These are phyloP conservation scores for Zaprionus ornatus DNA, from an alignment of 1,140 invertebrate genomes.

Conservation along the genomic window DNA sequence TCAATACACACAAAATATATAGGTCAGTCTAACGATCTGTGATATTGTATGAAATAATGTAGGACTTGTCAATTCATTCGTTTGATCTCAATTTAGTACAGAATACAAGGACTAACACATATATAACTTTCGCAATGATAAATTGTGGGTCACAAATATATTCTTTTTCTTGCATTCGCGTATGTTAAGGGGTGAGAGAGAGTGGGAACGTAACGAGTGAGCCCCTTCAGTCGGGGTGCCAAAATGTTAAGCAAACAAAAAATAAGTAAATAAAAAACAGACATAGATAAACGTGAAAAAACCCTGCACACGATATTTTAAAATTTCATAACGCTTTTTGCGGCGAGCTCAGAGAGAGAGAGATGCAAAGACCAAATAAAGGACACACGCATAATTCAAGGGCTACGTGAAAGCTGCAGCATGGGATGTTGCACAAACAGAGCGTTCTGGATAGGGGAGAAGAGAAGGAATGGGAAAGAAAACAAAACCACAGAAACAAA, in stretches of 20 bases:
- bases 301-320: slow-evolving; percentile 49
- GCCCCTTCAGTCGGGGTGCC: not conserved
- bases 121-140: not conserved
- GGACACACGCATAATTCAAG: slow-evolving; percentile 40
- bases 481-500: not conserved
- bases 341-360: not conserved
- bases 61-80: not conserved
- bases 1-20: not conserved
- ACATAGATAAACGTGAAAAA: slow-evolving; percentile 34
- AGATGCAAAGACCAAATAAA: not conserved
- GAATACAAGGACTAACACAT: not conserved
- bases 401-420: slow-evolving; percentile 25
- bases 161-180: not conserved
- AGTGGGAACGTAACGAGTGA: not conserved
- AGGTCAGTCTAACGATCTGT: not conserved
- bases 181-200: not conserved
- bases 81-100: not conserved
- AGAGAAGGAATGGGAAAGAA: too few relatives aligned
- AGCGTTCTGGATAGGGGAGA: not conserved
- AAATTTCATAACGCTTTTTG: slow-evolving; percentile 59
- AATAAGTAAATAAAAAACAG: slow-evolving; percentile 44
- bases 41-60: not conserved
- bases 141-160: not conserved
- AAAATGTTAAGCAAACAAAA: slow-evolving; percentile 33
- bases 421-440: slow-evolving; percentile 4